Base-by-base conservation (phyloP, 2,113 vertebrate species). In the Capreolus pygargus region DNA sequence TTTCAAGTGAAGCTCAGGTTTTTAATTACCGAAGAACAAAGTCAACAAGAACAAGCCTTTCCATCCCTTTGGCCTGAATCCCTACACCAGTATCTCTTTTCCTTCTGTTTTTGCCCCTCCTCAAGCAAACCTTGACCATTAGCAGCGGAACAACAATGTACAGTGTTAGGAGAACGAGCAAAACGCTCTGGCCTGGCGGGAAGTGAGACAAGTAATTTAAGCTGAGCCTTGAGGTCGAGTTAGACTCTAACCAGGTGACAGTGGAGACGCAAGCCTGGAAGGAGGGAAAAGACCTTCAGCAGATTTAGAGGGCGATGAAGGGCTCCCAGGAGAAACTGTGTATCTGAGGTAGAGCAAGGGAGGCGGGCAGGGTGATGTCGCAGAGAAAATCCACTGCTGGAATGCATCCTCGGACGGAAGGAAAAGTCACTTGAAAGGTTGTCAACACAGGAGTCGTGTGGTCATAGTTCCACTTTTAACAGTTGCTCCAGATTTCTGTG, bases 91-190 rank as follows among this genome's bases (percentile, higher is more conserved):
- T 2, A 45, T 25, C 19, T 39, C 16, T 30, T 36, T 50, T 17
- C 55, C 52, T 25, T 74, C 23, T 36, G 16, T 67, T 43, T n/a
- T 21, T 33, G 55, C 13, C 15, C 54, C 3, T 33, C 87, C 87
- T 60, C 15, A 28, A 78, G 16, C 47, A 36, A 93, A 39, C 23
- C 14, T 60, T 36, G 27, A 50, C 7, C 23, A 15, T 33, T 76
- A 83, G 39, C 4, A 50, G 28, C 13, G 11, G 1, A 70, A 70
- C 6, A 70, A 55, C 50, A n/a, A 36, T 10, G 7, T 11, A 28
- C 14, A 17, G 16, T 45, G 1, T 1, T 9, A 3, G 47, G 39
- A 64, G 0, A 86, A 14, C 0, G 0, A 47, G 13, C 1, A 13
- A 86, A 36, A 43, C 0, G 4, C 50, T 76, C 23, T 36, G 50